Base-by-base conservation (phyloP, 2,113 vertebrate species). In the Pagrus major region DNA sequence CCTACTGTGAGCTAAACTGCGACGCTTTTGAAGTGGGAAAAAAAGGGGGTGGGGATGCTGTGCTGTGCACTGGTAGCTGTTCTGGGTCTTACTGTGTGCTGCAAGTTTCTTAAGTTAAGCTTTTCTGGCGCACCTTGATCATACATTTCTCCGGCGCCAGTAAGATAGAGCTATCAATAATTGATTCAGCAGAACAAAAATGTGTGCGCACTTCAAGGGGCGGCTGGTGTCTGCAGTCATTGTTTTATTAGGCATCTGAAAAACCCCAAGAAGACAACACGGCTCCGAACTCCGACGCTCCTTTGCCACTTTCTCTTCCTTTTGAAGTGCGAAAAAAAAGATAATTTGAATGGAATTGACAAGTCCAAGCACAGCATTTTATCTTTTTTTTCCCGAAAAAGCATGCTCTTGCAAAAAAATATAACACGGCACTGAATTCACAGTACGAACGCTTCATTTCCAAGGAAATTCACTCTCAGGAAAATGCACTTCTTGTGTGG, bases 101-200 rank as follows among this genome's bases (percentile, higher is more conserved):
- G 55, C 64, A 29, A 77, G 23, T 84, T 88, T 80, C 46, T 33
- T 71, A 89, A 79, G 67, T 77, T 42, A 12, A 84, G 71, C 71
- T 64, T 66, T 73, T 51, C 72, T 59, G 61, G n/a, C 20, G 1
- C 74, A 86, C 68, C 82, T 80, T 89, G 78, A 90, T 90, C 82
- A 82, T 25, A n/a, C 65, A 37, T 31, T 79, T 85, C 67, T 72
- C 41, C 42, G 3, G 71, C 65, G 46, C 41, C 67, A 70, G 67
- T 59, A 55, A 72, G 56, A 80, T 46, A 20, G 31, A 71, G 76
- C 63, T 23, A 79, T 91, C 68, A 85, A 90, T 92, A 86, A 88
- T 88, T 86, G 58, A 91, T 90, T 69, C 37, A 5, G 14, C 72
- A 52, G 61, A 72, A 83, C 35, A 80, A 69, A n/a, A 83, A 71